phyloP scores from a whole-genome alignment of 2,797 vertebrate genomes.

The Anabacerthia variegaticeps region DNA sequence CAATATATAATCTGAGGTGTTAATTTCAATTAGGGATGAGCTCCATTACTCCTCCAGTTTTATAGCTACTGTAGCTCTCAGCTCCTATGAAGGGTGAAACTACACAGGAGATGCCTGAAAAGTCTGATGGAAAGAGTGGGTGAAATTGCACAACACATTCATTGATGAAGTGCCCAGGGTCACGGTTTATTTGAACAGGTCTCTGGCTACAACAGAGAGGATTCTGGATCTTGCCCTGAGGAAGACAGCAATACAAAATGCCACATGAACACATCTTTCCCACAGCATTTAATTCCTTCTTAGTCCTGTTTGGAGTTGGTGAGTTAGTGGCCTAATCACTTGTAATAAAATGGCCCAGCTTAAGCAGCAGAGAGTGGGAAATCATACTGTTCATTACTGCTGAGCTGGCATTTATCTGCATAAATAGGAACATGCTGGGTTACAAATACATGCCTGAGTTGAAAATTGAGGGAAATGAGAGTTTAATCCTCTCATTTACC shows the following conservation, averaged over 20 bases:
- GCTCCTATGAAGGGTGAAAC: neutral
- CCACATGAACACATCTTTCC: neutral
- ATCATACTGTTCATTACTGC: neutral
- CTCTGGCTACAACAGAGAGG: neutral
- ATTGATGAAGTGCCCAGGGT: neutral
- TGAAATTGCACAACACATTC: neutral
- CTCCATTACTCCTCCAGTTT: neutral
- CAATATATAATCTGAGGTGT: neutral
- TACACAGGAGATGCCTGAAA: neutral
- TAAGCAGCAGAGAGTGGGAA: constrained; percentile 20
- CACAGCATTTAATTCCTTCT: constrained; percentile 12
- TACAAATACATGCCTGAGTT: neutral
- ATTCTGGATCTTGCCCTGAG: neutral
- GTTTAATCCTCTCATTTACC: neutral
- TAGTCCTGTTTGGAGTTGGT: constrained; percentile 1
- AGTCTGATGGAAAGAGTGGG: neutral
- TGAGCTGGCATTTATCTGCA: constrained; percentile 11
- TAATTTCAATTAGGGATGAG: constrained; percentile 11
- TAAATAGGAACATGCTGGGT: neutral
- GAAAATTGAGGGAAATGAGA: neutral
- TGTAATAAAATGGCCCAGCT: neutral
- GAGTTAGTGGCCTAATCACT: constrained; percentile 16
- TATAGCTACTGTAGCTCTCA: neutral
- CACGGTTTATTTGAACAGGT: neutral
- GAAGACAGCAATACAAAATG: neutral